Evolutionary conservation across 2,113 vertebrate genomes (phyloP).

Genomic region (Regulus satrapa): DNA sequence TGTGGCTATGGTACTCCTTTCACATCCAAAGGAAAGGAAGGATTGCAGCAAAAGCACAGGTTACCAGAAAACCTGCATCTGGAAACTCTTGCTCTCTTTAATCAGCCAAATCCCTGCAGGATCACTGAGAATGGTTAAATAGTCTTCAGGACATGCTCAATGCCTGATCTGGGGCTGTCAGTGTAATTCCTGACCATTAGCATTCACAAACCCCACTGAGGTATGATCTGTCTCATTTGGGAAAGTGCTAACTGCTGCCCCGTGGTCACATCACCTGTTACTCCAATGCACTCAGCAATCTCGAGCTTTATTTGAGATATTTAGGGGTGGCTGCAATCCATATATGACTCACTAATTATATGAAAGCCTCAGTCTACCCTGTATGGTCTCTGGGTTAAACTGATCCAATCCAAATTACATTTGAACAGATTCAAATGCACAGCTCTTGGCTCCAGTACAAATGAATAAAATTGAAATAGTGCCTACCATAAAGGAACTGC

Average conservation of each 20-base stretch:
- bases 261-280: neutral
- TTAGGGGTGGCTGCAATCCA: neutral
- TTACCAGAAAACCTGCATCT: neutral
- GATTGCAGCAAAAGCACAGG: neutral
- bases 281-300: neutral
- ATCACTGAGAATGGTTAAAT: neutral
- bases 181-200: neutral
- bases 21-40: neutral
- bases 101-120: neutral
- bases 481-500: neutral
- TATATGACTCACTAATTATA: neutral
- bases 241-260: neutral
- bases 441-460: neutral
- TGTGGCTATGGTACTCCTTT: neutral
- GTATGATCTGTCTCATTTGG: neutral
- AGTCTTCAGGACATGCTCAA: neutral
- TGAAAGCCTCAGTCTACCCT: neutral
- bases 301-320: neutral
- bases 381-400: neutral
- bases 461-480: conserved; percentile 26
- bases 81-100: neutral
- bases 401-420: conserved; percentile 13
- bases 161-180: neutral
- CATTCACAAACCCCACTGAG: neutral
- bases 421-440: neutral